A percentile compares a stretch with the other conserved stretches of the same genome.
Conservation (phyloP, 2,888 invertebrate species). For the Lepidocyrtoides sp. region DNA sequence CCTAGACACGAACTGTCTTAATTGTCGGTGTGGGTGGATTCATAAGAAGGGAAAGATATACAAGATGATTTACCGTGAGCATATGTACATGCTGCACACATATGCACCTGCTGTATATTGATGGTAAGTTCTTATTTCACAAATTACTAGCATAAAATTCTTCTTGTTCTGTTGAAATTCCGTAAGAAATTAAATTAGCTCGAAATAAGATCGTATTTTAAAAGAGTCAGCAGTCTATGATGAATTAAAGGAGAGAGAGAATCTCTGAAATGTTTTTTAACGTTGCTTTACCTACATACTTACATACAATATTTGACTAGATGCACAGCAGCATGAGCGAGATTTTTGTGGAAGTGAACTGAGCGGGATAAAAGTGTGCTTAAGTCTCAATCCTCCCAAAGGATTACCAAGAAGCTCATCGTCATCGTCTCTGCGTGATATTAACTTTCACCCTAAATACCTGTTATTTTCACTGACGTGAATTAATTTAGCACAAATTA, state of each 20-base stretch:
- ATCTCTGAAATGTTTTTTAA: too few relatives aligned
- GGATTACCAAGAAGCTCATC: slow-evolving; percentile 57
- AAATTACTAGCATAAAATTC: background rate
- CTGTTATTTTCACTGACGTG: slow-evolving; percentile 77
- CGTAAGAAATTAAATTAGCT: background rate
- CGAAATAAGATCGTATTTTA: too few relatives aligned
- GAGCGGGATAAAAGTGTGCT: background rate
- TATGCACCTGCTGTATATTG: too few relatives aligned
- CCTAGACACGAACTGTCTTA: too few relatives aligned
- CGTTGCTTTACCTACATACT: too few relatives aligned
- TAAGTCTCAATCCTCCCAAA: slow-evolving; percentile 46
- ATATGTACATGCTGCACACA: too few relatives aligned
- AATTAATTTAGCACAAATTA: slow-evolving; percentile 77
- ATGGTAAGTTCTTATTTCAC: background rate
- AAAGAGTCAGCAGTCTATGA: too few relatives aligned
- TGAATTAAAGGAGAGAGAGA: too few relatives aligned
- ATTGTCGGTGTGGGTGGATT: slow-evolving; percentile 6
- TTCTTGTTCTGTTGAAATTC: background rate
- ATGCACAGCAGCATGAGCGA: too few relatives aligned
- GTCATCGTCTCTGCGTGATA: slow-evolving; percentile 54
- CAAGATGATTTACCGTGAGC: too few relatives aligned
- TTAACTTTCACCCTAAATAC: slow-evolving; percentile 72
- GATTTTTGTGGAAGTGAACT: slow-evolving; percentile 3
- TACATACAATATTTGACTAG: too few relatives aligned
- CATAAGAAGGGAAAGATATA: too few relatives aligned